phyloP scores from a whole-genome alignment of 2,888 invertebrate species.

The Dicyrtoma fusca region DNA sequence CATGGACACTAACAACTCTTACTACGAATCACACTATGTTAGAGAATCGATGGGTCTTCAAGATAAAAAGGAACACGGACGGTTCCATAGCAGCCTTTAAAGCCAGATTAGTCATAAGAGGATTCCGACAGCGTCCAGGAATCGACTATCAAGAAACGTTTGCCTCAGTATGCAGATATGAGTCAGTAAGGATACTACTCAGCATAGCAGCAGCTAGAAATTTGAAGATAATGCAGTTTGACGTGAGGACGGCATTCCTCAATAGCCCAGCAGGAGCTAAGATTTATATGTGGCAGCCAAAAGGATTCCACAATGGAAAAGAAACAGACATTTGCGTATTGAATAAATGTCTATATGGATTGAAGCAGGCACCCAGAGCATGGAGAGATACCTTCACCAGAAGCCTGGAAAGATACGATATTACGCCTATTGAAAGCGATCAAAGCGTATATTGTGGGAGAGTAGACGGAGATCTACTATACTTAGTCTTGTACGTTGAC shows the following conservation, averaged over 20 bases:
- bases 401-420: not conserved
- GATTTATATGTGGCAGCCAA: slow-evolving; percentile 35
- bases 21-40: not conserved
- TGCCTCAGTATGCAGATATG: slow-evolving; percentile 31
- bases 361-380: slow-evolving; percentile 49
- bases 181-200: slow-evolving; percentile 21
- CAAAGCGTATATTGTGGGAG: slow-evolving; percentile 36
- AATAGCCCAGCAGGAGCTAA: slow-evolving; percentile 22
- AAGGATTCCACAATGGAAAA: not conserved
- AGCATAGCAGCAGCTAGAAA: slow-evolving; percentile 33
- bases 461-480: not conserved
- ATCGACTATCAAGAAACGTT: slow-evolving; percentile 38
- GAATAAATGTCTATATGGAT: slow-evolving; percentile 47
- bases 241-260: slow-evolving; percentile 37
- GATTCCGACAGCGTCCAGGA: slow-evolving; percentile 30
- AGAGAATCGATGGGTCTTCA: slow-evolving; percentile 32
- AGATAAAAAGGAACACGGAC: slow-evolving; percentile 21
- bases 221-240: slow-evolving; percentile 18
- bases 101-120: slow-evolving; percentile 25
- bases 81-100: slow-evolving; percentile 19
- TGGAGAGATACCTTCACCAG: slow-evolving; percentile 45
- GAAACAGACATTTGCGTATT: slow-evolving; percentile 34
- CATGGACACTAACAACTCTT: not conserved
- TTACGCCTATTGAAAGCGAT: slow-evolving; percentile 31
- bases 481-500: slow-evolving; percentile 47